These are phyloP conservation scores for Limnephilus rhombicus DNA, from an alignment of 2,888 invertebrate species.

Conservation along the genomic window DNA sequence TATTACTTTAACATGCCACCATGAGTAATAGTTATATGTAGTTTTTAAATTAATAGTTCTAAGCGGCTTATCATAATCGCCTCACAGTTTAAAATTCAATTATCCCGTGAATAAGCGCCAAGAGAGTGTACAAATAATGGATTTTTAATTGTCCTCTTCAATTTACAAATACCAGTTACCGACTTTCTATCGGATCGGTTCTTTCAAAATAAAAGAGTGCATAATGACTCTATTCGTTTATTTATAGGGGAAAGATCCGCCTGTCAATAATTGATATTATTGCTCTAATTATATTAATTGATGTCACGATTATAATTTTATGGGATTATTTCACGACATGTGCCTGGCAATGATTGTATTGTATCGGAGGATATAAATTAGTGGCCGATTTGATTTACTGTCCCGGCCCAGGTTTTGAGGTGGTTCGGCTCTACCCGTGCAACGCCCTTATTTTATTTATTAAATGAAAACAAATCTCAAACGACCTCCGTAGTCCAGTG, in stretches of 20 bases:
- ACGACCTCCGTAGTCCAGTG: too few species aligned
- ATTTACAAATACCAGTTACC: neutral
- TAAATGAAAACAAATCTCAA: too few species aligned
- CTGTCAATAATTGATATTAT: neutral
- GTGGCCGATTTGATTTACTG: too few species aligned
- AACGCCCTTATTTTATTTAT: too few species aligned
- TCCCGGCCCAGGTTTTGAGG: too few species aligned
- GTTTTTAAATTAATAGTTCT: neutral
- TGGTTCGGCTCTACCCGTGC: too few species aligned
- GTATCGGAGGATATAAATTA: neutral
- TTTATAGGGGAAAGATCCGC: neutral
- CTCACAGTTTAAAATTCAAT: neutral
- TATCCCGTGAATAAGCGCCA: neutral
- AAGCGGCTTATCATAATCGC: neutral
- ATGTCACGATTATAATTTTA: neutral
- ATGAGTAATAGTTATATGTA: neutral
- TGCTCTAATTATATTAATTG: neutral
- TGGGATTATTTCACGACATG: neutral
- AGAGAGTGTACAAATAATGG: neutral
- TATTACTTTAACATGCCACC: neutral
- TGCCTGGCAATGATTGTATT: neutral
- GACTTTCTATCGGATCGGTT: neutral
- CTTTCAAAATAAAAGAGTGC: neutral
- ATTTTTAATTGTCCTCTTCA: slow-evolving; percentile 1
- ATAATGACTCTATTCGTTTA: neutral